These are phyloP conservation scores for Urocyon cinereoargenteus DNA, from an alignment of 2,797 vertebrate genomes.

Conservation along the genomic window DNA sequence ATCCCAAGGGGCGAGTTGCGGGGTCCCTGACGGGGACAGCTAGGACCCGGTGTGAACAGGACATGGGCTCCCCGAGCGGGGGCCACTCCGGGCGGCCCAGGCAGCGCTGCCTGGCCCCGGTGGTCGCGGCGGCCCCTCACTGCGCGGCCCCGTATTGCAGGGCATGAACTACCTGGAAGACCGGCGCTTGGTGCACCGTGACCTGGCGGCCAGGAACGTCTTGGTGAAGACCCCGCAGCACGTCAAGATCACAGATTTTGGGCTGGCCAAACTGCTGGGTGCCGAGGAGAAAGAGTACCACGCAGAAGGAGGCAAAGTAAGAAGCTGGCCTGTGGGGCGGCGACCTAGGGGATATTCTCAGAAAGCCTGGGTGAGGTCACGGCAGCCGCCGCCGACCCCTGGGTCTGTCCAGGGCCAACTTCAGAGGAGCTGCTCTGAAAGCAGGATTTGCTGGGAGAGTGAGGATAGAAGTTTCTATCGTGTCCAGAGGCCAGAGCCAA, in stretches of 20 bases:
- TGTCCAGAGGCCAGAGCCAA: fast-evolving
- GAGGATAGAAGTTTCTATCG: background rate
- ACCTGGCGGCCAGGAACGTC: constrained; percentile 96
- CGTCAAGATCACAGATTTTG: constrained; percentile 97
- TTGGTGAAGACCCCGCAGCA: constrained; percentile 96
- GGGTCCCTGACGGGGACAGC: background rate
- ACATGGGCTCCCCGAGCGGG: too few relatives aligned
- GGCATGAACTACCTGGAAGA: constrained; percentile 98
- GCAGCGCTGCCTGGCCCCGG: too few relatives aligned
- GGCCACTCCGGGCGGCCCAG: too few relatives aligned
- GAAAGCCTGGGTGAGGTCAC: background rate
- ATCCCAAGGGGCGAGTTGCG: background rate
- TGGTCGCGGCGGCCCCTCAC: background rate
- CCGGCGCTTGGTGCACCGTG: constrained; percentile 95
- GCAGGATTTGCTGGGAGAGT: background rate
- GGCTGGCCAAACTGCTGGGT: constrained; percentile 94
- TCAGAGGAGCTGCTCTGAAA: background rate
- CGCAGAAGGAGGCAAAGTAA: constrained; percentile 95
- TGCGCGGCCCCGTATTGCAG: constrained; percentile 80
- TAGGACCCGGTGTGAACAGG: fast-evolving
- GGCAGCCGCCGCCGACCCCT: background rate
- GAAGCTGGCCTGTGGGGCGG: fast-evolving
- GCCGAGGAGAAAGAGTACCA: constrained; percentile 96
- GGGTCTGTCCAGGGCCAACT: background rate
- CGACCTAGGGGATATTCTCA: fast-evolving